phyloP scores from a whole-genome alignment of 2,888 invertebrate genomes.

The Ennomos quercinarius region DNA sequence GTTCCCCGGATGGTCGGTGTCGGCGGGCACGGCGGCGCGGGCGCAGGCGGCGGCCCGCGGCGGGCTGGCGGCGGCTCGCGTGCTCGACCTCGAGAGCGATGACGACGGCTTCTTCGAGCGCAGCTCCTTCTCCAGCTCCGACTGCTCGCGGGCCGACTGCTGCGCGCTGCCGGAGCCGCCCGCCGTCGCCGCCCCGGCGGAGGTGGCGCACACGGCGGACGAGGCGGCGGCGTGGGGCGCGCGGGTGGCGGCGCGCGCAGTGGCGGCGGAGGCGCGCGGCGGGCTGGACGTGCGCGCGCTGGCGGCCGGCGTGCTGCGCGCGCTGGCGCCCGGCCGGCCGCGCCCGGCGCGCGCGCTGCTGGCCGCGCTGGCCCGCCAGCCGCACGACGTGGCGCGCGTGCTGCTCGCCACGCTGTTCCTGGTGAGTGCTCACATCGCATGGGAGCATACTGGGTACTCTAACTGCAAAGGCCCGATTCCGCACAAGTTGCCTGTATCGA shows the following conservation, averaged over 20 bases:
- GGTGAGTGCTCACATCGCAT: background rate
- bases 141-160: slow-evolving; percentile 41
- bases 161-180: slow-evolving; percentile 29
- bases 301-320: slow-evolving; percentile 42
- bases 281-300: slow-evolving; percentile 51
- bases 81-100: slow-evolving; percentile 55
- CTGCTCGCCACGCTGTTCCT: slow-evolving; percentile 3
- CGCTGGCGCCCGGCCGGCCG: slow-evolving; percentile 25
- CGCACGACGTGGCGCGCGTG: background rate
- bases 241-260: slow-evolving; percentile 36
- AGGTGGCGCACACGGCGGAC: slow-evolving; percentile 31
- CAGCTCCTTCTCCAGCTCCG: slow-evolving; percentile 57
- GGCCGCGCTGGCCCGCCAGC: slow-evolving; percentile 36
- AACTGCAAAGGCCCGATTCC: no score
- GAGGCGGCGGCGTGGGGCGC: slow-evolving; percentile 46
- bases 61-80: slow-evolving; percentile 22
- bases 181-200: no score
- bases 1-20: slow-evolving; percentile 55
- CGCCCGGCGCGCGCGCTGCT: slow-evolving; percentile 42
- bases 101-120: slow-evolving; percentile 79
- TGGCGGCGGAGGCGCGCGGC: slow-evolving; percentile 43
- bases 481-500: no score
- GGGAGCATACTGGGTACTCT: no score
- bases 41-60: slow-evolving; percentile 23
- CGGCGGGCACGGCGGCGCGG: slow-evolving; percentile 36